Evolutionary conservation across 2,797 vertebrate species (phyloP).

Genomic region (Trachops cirrhosus): DNA sequence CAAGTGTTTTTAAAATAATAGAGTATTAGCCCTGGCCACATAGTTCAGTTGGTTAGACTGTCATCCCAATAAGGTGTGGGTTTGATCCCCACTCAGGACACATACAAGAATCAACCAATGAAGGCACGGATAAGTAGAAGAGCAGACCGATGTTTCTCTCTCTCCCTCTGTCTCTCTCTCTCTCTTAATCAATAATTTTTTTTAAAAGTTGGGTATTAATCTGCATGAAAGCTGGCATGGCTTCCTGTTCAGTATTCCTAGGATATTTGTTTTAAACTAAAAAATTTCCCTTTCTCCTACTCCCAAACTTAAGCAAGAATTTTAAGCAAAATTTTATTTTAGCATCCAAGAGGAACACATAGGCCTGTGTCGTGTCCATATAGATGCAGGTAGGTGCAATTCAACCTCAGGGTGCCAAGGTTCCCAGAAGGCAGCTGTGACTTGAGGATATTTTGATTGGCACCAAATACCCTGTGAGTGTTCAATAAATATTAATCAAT

Average conservation of each 20-base stretch:
- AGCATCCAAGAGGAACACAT: neutral
- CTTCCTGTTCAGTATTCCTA: neutral
- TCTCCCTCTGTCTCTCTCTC: neutral
- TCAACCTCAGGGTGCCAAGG: neutral
- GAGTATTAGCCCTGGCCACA: neutral
- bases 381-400: neutral
- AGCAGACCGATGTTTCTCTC: neutral
- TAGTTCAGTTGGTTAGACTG: neutral
- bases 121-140: neutral
- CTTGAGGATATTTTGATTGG: neutral
- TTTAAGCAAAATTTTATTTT: neutral
- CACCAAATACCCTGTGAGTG: neutral
- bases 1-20: neutral
- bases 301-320: neutral
- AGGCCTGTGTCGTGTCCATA: neutral
- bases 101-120: neutral
- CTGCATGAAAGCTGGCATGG: neutral
- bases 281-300: neutral
- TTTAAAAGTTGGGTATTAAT: neutral
- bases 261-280: conserved; percentile 5
- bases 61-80: neutral
- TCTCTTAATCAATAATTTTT: neutral
- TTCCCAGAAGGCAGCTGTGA: neutral
- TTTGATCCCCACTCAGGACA: neutral
- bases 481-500: neutral